Percentiles rank a stretch among this genome's conserved stretches.
Conservation (phyloP, 2,113 vertebrate genomes). For the Mus musculus region DNA sequence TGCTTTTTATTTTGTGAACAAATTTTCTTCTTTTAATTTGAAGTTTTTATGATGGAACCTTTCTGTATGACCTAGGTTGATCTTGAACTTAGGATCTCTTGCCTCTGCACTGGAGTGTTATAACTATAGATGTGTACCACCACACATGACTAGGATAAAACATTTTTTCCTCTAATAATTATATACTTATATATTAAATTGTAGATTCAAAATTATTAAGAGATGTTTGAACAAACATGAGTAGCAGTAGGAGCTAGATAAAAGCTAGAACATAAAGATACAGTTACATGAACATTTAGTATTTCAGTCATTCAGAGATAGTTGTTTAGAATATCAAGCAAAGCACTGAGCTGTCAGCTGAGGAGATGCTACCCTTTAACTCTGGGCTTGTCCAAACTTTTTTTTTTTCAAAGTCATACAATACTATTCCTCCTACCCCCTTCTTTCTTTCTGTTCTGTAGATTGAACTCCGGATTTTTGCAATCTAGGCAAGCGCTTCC, state of each 20-base stretch:
- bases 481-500: not conserved
- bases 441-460: not conserved
- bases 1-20: not conserved
- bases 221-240: conserved; percentile 49
- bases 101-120: not conserved
- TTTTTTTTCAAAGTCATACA: conserved; percentile 19
- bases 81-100: not conserved
- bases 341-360: conserved; percentile 1
- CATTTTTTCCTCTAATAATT: conserved; percentile 48
- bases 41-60: conserved; percentile 8
- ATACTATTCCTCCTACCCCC: not conserved
- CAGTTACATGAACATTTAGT: not conserved
- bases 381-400: conserved; percentile 43
- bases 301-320: conserved; percentile 56
- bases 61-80: not conserved
- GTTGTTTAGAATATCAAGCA: conserved; percentile 32
- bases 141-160: not conserved
- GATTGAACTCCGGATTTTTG: not conserved
- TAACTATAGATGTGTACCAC: not conserved
- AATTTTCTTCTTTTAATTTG: not conserved
- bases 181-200: conserved; percentile 3
- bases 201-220: conserved; percentile 44
- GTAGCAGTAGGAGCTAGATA: conserved; percentile 31
- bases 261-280: conserved; percentile 46
- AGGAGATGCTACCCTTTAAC: conserved; percentile 39